Evolutionary conservation across 92 coral and sea anemone species (phyloP).

Genomic region (Parazoanthus swiftii): DNA sequence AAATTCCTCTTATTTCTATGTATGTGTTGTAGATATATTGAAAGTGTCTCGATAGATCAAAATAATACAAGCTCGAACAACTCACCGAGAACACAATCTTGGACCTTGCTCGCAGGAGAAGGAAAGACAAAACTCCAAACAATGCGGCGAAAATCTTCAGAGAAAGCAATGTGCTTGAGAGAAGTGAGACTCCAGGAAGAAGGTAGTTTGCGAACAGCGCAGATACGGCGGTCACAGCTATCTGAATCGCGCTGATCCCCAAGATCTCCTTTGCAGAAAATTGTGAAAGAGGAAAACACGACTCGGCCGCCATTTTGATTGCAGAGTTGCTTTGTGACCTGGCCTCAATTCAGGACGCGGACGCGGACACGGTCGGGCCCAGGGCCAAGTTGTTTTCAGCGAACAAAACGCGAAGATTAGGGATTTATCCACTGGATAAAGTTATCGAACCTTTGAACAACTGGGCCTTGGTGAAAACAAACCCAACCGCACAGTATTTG

Average conservation of each 20-base stretch:
- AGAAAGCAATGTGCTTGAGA: constrained; percentile 27
- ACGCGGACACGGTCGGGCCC: too few species aligned
- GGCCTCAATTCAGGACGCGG: neutral
- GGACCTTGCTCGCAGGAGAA: constrained; percentile 35
- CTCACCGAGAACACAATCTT: constrained; percentile 33
- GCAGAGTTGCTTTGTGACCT: neutral
- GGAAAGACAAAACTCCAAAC: constrained; percentile 30
- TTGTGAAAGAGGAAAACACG: neutral
- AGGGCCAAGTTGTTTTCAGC: too few species aligned
- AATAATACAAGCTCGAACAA: neutral
- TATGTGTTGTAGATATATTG: neutral
- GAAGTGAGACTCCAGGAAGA: constrained; percentile 24
- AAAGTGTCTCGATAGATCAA: neutral
- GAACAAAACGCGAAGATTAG: too few species aligned
- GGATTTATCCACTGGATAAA: too few species aligned
- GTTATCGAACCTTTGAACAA: too few species aligned
- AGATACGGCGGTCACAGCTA: constrained; percentile 8
- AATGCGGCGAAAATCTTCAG: constrained; percentile 28
- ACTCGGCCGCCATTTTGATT: constrained; percentile 27
- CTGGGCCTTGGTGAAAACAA: too few species aligned
- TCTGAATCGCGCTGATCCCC: constrained; percentile 23
- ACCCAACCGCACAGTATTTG: too few species aligned
- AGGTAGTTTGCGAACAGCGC: constrained; percentile 27
- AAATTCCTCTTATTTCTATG: neutral
- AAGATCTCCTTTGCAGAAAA: constrained; percentile 16